Evolutionary conservation across 2,888 invertebrate genomes (phyloP).

Genomic region (Pomacea canaliculata): DNA sequence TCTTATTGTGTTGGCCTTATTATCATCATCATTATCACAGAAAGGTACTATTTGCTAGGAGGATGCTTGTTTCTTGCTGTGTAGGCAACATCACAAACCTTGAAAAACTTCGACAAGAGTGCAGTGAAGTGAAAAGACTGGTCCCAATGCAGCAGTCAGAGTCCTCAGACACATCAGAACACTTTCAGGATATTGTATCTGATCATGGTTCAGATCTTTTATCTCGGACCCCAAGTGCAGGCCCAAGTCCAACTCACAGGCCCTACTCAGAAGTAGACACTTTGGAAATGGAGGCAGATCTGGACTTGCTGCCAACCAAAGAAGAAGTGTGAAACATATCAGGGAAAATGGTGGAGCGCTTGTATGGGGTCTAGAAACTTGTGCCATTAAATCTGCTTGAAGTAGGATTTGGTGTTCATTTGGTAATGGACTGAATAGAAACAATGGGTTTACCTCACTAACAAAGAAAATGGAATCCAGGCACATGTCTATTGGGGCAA

Average conservation of each 20-base stretch:
- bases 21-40: too few relatives aligned
- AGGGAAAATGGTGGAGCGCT: slow-evolving; percentile 2
- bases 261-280: not conserved
- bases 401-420: too few relatives aligned
- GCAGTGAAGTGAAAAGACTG: slow-evolving; percentile 62
- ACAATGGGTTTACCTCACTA: too few relatives aligned
- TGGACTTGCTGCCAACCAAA: slow-evolving; percentile 59
- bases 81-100: slow-evolving; percentile 52
- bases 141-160: slow-evolving; percentile 53
- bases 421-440: too few relatives aligned
- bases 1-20: too few relatives aligned
- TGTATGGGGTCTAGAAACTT: too few relatives aligned
- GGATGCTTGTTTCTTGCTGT: not conserved
- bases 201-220: slow-evolving; percentile 32
- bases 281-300: slow-evolving; percentile 37
- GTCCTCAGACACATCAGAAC: slow-evolving; percentile 43
- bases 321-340: slow-evolving; percentile 39
- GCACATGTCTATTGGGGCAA: too few relatives aligned
- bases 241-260: slow-evolving; percentile 25
- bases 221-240: slow-evolving; percentile 19
- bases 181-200: slow-evolving; percentile 26
- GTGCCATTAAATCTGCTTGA: too few relatives aligned
- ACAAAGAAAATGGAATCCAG: too few relatives aligned
- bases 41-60: too few relatives aligned
- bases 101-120: slow-evolving; percentile 60